phyloP scores from a whole-genome alignment of 2,888 invertebrate species.

The Hemistola chrysoprasaria region DNA sequence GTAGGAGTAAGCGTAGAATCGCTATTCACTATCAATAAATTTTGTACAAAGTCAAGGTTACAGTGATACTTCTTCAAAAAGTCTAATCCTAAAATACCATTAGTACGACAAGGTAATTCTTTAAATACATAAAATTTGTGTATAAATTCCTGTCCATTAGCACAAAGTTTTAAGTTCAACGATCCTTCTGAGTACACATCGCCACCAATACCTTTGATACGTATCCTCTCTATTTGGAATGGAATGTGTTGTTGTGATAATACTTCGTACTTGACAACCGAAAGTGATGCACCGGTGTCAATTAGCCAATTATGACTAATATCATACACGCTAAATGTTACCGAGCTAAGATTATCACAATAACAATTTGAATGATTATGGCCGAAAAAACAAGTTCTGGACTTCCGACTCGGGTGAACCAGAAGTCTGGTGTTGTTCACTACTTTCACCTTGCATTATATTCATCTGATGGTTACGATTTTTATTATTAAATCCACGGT shows the following conservation, averaged over 20 bases:
- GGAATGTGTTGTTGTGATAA: constrained; percentile 1
- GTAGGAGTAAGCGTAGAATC: constrained; percentile 1
- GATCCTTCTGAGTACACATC: constrained; percentile 2
- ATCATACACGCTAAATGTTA: too few relatives aligned
- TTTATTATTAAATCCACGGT: too few relatives aligned
- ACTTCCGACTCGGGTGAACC: too few relatives aligned
- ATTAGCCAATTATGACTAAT: constrained; percentile 1
- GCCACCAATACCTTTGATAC: constrained; percentile 7
- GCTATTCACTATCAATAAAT: constrained; percentile 2
- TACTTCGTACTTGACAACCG: background rate
- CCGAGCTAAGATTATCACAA: too few relatives aligned
- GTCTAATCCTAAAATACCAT: constrained; percentile 24
- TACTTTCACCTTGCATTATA: too few relatives aligned
- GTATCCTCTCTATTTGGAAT: background rate
- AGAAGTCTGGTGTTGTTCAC: too few relatives aligned
- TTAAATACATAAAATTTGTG: constrained; percentile 15
- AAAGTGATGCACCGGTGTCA: constrained; percentile 2
- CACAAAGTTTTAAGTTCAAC: constrained; percentile 4
- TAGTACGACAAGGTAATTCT: constrained; percentile 3
- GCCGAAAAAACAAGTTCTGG: too few relatives aligned
- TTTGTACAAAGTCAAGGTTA: constrained; percentile 12
- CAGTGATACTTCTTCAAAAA: constrained; percentile 22
- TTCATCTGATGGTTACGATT: too few relatives aligned
- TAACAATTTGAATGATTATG: too few relatives aligned
- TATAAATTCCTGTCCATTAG: background rate